Conservation (phyloP, 2,797 vertebrate species). For the Coregonus suidteri region DNA sequence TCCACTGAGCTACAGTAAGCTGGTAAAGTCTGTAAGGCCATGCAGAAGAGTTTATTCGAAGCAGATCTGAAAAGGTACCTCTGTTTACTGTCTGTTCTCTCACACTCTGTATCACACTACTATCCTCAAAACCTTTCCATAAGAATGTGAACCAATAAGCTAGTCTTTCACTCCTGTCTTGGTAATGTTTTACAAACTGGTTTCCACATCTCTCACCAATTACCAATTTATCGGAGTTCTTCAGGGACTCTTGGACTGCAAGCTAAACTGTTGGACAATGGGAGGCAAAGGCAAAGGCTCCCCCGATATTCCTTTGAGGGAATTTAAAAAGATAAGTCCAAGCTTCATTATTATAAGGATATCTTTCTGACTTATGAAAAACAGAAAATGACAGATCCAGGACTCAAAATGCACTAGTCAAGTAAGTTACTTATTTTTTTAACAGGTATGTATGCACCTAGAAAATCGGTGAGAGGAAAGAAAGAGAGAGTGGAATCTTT, state of each 20-base stretch:
- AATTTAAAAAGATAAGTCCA: neutral
- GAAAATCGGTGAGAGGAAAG: neutral
- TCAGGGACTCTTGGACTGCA: neutral
- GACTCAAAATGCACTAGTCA: neutral
- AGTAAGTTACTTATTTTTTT: neutral
- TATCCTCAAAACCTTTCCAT: neutral
- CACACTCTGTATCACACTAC: too few species aligned
- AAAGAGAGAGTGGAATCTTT: neutral
- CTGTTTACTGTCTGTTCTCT: too few species aligned
- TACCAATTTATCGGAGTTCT: neutral
- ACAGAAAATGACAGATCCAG: neutral
- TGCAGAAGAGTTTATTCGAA: too few species aligned
- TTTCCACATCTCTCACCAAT: neutral
- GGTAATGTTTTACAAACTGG: constrained; percentile 5
- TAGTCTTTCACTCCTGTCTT: neutral
- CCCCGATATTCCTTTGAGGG: neutral
- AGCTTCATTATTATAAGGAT: neutral
- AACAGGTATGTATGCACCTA: neutral
- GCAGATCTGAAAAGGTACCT: too few species aligned
- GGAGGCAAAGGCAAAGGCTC: too few species aligned
- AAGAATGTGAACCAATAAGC: neutral
- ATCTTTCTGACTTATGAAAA: neutral
- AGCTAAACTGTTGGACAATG: neutral
- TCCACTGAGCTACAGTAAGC: too few species aligned
- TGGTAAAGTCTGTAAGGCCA: too few species aligned